These are phyloP conservation scores for Drosophila setosimentum DNA, from an alignment of 2,888 invertebrate species.

Conservation along the genomic window DNA sequence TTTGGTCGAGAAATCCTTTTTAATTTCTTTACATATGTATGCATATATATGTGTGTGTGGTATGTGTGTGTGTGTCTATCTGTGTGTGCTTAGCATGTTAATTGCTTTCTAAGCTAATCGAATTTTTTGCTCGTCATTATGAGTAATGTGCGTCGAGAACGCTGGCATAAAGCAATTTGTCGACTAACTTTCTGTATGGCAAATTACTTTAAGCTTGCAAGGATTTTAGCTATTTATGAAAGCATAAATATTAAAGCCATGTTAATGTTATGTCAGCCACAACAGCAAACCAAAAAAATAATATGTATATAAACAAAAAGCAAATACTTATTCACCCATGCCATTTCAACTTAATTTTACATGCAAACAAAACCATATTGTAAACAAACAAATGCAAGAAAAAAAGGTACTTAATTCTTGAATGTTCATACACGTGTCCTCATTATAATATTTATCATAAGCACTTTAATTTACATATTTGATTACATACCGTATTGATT, in stretches of 20 bases:
- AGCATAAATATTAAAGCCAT: conserved; percentile 54
- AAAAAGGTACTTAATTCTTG: conserved; percentile 15
- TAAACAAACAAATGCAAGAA: conserved; percentile 40
- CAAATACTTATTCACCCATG: conserved; percentile 68
- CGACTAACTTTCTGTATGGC: conserved; percentile 58
- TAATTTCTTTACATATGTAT: conserved; percentile 43
- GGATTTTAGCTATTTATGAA: conserved; percentile 49
- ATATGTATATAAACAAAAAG: conserved; percentile 8
- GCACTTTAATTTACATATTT: conserved; percentile 47
- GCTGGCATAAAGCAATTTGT: conserved; percentile 73
- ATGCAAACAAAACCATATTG: conserved; percentile 66
- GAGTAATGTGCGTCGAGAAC: conserved; percentile 65
- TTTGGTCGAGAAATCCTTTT: conserved; percentile 60
- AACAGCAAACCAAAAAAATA: conserved; percentile 7
- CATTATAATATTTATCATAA: conserved; percentile 26
- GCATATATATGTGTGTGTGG: conserved; percentile 14
- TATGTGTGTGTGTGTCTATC: conserved; percentile 9
- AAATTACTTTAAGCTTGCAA: conserved; percentile 69
- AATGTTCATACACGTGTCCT: conserved; percentile 20
- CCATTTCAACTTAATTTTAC: conserved; percentile 66
- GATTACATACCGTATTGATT: conserved; percentile 27
- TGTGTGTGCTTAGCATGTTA: conserved; percentile 69
- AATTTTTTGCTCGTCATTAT: conserved; percentile 79
- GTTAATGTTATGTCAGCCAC: conserved; percentile 38
- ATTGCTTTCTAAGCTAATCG: conserved; percentile 79